Percentiles rank a stretch among this genome's conserved stretches.
Evolutionary conservation across 2,113 vertebrate genomes (phyloP).

Genomic region (Trogon surrucura): DNA sequence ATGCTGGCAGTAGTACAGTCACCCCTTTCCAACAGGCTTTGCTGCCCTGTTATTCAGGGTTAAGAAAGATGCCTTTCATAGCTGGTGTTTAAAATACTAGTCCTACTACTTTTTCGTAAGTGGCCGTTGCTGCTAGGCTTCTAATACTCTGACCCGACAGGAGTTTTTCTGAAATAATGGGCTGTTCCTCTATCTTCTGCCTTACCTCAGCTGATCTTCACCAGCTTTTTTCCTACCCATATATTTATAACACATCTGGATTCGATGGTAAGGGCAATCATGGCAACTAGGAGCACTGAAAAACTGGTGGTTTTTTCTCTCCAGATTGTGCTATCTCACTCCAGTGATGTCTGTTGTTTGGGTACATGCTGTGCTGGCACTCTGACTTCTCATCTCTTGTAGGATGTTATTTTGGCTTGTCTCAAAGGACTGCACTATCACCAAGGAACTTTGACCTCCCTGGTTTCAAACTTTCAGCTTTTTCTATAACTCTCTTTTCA

Average conservation of each 20-base stretch:
- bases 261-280: neutral
- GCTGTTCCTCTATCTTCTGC: neutral
- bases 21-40: neutral
- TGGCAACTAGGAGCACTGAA: neutral
- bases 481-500: neutral
- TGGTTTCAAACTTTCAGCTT: neutral
- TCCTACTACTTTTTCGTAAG: neutral
- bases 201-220: neutral
- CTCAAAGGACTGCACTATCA: neutral
- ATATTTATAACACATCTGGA: neutral
- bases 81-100: neutral
- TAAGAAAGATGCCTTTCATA: neutral
- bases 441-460: neutral
- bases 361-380: neutral
- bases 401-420: neutral
- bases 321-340: neutral
- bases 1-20: neutral
- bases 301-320: neutral
- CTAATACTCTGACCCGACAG: neutral
- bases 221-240: neutral
- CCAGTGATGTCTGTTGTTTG: neutral
- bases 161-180: neutral
- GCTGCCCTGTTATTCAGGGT: neutral
- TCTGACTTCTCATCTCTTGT: neutral
- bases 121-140: neutral